These are phyloP conservation scores for Oreocharis arfaki DNA, from an alignment of 2,113 vertebrate species.

Conservation along the genomic window DNA sequence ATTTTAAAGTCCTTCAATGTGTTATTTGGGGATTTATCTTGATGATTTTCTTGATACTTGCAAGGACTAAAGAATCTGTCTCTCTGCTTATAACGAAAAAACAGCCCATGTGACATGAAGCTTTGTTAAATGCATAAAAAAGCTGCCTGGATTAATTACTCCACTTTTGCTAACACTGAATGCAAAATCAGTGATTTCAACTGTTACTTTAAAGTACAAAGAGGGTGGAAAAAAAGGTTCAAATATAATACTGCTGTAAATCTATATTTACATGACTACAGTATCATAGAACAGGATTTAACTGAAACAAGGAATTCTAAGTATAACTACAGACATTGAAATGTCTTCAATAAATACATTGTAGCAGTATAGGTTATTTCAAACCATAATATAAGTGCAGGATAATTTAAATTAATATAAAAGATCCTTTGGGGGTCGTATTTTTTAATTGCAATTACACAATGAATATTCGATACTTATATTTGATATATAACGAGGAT, in stretches of 20 bases:
- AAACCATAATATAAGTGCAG: neutral
- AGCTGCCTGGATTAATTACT: conserved; percentile 27
- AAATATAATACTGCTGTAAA: neutral
- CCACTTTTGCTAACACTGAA: neutral
- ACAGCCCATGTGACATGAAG: neutral
- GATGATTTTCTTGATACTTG: neutral
- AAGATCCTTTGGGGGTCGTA: conserved; percentile 25
- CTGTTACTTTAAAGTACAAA: conserved; percentile 2
- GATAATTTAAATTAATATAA: conserved; percentile 62
- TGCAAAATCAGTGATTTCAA: neutral
- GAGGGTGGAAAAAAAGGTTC: neutral
- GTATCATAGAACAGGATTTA: neutral
- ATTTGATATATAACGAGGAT: conserved; percentile 42
- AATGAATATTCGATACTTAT: conserved; percentile 54
- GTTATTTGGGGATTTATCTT: neutral
- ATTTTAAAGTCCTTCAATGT: neutral
- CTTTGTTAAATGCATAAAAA: conserved; percentile 28
- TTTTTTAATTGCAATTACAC: conserved; percentile 57
- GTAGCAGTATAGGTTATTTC: conserved; percentile 4
- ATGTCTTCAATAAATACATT: conserved; percentile 22
- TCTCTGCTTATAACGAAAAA: neutral
- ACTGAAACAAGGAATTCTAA: neutral
- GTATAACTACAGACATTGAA: neutral
- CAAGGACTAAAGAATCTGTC: neutral
- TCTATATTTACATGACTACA: neutral